phyloP scores from a whole-genome alignment of 2,113 vertebrate genomes.

The Leptosomus discolor region DNA sequence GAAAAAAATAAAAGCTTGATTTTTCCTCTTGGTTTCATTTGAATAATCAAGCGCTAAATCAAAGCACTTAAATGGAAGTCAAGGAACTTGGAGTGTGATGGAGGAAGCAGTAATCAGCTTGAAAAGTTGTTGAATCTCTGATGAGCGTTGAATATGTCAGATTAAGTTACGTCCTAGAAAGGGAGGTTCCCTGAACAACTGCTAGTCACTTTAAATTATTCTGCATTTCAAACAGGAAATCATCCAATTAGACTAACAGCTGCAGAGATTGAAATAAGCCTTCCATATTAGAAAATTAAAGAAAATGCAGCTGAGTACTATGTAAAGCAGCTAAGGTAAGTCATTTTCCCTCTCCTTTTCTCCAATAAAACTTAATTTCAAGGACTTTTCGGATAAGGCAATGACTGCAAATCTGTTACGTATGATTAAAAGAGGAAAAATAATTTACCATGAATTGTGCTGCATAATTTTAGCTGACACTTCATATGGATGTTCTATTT shows the following conservation, averaged over 20 bases:
- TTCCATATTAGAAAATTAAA: slow-evolving; percentile 45
- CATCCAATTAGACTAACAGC: slow-evolving; percentile 66
- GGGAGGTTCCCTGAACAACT: slow-evolving; percentile 65
- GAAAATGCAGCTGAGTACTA: slow-evolving; percentile 32
- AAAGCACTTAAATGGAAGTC: slow-evolving; percentile 45
- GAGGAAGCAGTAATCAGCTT: slow-evolving; percentile 48
- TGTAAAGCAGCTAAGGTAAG: slow-evolving; percentile 11
- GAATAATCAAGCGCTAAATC: slow-evolving; percentile 51
- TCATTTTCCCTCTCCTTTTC: not conserved
- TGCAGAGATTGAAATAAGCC: slow-evolving; percentile 50
- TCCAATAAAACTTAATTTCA: slow-evolving; percentile 26
- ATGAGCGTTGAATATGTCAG: slow-evolving; percentile 55
- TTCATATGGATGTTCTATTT: not conserved
- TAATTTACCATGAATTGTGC: not conserved
- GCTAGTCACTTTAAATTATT: slow-evolving; percentile 68
- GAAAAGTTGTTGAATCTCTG: slow-evolving; percentile 64
- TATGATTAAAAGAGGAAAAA: not conserved
- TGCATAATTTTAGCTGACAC: not conserved
- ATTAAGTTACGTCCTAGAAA: slow-evolving; percentile 57
- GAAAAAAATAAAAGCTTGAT: not conserved
- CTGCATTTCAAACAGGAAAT: slow-evolving; percentile 70
- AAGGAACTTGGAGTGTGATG: slow-evolving; percentile 8
- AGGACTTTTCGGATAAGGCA: not conserved
- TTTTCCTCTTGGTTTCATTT: slow-evolving; percentile 36
- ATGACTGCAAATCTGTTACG: not conserved